Percentiles rank a stretch among this genome's conserved stretches.
Evolutionary conservation across 1,140 invertebrate species (phyloP).

Genomic region (Panagrolaimus sp.): DNA sequence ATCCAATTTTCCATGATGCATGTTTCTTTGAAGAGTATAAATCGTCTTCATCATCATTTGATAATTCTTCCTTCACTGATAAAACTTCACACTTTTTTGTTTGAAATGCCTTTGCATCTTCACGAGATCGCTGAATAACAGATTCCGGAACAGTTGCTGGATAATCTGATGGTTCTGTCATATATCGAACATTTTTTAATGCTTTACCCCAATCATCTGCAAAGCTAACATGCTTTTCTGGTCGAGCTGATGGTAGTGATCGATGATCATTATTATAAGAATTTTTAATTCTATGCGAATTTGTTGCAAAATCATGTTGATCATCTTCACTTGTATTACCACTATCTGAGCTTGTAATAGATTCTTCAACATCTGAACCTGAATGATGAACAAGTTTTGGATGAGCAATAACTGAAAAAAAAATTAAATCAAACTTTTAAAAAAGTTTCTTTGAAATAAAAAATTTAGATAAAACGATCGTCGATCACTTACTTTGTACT

Average conservation of each 20-base stretch:
- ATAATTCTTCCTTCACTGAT: conserved; percentile 11
- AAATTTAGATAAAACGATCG: too few relatives aligned
- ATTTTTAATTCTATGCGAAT: not conserved
- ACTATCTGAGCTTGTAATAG: conserved; percentile 7
- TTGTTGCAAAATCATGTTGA: not conserved
- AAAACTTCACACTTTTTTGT: conserved; percentile 9
- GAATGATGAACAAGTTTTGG: not conserved
- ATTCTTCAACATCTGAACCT: conserved; percentile 8
- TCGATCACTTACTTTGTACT: conserved; percentile 7
- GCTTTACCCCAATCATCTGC: conserved; percentile 82
- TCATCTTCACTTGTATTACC: not conserved
- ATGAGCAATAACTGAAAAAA: conserved; percentile 5
- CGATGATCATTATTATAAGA: not conserved
- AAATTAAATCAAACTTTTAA: not conserved
- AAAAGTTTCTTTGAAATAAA: too few relatives aligned
- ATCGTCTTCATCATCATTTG: conserved; percentile 60
- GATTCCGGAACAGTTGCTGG: conserved; percentile 69
- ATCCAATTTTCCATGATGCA: conserved; percentile 70
- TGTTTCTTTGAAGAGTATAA: conserved; percentile 61
- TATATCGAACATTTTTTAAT: conserved; percentile 73
- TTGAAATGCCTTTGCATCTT: conserved; percentile 29
- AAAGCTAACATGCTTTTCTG: conserved; percentile 81
- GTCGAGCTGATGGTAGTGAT: not conserved
- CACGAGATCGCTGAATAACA: conserved; percentile 36
- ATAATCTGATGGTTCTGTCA: conserved; percentile 83